These are phyloP conservation scores for Triplophysa tibetana DNA, from an alignment of 2,113 vertebrate genomes.

Conservation along the genomic window DNA sequence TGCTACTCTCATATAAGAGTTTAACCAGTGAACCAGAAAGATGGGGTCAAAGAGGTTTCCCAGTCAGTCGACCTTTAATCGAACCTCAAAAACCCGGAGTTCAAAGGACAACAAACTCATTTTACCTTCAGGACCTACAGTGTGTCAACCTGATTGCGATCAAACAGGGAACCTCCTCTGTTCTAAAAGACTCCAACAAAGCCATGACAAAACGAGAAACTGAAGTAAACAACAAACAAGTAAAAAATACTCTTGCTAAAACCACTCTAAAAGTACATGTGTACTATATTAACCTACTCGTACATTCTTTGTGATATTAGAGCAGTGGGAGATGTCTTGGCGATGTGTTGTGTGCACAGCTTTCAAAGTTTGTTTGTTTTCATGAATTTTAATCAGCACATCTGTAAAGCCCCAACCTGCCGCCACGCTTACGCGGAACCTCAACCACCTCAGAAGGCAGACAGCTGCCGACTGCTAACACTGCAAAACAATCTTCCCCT, in stretches of 20 bases:
- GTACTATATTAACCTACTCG: constrained; percentile 38
- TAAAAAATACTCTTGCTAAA: neutral
- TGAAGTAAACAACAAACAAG: neutral
- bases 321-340: constrained; percentile 12
- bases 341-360: constrained; percentile 2
- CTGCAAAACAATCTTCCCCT: constrained; percentile 26
- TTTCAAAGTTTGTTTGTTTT: constrained; percentile 52
- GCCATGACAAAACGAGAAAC: neutral
- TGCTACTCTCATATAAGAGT: constrained; percentile 12
- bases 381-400: constrained; percentile 53
- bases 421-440: constrained; percentile 15
- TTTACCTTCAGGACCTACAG: neutral
- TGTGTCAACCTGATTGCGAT: neutral
- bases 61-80: constrained; percentile 40
- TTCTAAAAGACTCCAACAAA: neutral
- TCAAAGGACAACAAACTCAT: constrained; percentile 16
- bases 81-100: constrained; percentile 1
- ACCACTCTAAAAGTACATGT: neutral
- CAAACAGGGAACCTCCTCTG: neutral
- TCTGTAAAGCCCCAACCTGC: constrained; percentile 44
- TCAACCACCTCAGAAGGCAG: constrained; percentile 29
- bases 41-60: constrained; percentile 37
- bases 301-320: constrained; percentile 31
- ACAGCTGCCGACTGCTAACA: constrained; percentile 34
- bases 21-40: constrained; percentile 33